Conservation (phyloP, 2,888 invertebrate species). For the Mayetiola destructor region DNA sequence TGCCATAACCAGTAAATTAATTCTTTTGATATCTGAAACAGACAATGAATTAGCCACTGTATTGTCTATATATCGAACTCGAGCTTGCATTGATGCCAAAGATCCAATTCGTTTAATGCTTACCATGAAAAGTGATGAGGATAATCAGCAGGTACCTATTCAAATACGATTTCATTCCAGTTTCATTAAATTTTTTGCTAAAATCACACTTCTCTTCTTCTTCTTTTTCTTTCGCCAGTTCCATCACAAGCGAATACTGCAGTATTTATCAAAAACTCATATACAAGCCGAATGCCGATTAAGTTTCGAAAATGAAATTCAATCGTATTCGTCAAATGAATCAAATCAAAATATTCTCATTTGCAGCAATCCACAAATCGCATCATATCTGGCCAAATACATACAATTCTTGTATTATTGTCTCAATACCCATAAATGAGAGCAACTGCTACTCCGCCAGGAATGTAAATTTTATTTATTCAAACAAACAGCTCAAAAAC, state of each 20-base stretch:
- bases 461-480: too few relatives aligned
- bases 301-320: neutral
- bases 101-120: neutral
- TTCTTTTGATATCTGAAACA: neutral
- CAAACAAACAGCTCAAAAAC: too few relatives aligned
- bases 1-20: slow-evolving; percentile 5
- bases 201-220: too few relatives aligned
- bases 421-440: neutral
- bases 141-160: neutral
- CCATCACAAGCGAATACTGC: neutral
- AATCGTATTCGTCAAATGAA: neutral
- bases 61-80: neutral
- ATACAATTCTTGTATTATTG: slow-evolving; percentile 9
- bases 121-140: neutral
- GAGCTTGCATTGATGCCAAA: neutral
- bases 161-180: neutral
- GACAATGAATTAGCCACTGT: neutral
- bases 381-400: slow-evolving; percentile 2
- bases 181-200: neutral
- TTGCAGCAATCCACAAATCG: neutral
- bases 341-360: neutral
- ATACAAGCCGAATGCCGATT: neutral
- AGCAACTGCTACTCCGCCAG: neutral
- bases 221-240: neutral
- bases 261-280: slow-evolving; percentile 9